These are phyloP conservation scores for Clarias gariepinus DNA, from an alignment of 2,113 vertebrate genomes.

Conservation along the genomic window DNA sequence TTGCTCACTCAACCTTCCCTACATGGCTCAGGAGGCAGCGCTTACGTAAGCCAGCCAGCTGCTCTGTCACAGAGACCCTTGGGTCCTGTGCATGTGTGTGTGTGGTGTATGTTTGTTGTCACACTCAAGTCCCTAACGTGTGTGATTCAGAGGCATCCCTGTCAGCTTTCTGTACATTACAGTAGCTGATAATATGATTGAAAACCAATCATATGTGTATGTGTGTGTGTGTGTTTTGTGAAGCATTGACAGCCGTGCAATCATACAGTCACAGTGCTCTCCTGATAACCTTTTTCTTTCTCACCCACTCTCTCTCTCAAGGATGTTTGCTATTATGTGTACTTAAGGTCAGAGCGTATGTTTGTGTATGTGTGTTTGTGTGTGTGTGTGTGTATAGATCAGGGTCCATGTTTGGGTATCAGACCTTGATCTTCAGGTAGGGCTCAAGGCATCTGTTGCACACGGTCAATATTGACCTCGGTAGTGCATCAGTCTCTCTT, in stretches of 20 bases:
- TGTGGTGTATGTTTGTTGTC: slow-evolving; percentile 15
- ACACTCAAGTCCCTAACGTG: slow-evolving; percentile 16
- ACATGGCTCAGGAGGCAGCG: slow-evolving; percentile 35
- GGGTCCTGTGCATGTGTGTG: not conserved
- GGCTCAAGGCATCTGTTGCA: slow-evolving; percentile 41
- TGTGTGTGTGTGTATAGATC: not conserved
- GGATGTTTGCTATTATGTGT: slow-evolving; percentile 30
- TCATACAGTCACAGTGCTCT: slow-evolving; percentile 6
- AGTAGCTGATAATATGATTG: slow-evolving; percentile 1
- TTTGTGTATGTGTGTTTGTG: not conserved
- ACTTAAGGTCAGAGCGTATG: slow-evolving; percentile 2
- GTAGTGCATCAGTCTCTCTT: slow-evolving; percentile 28
- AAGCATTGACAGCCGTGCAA: not conserved
- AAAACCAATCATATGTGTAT: not conserved
- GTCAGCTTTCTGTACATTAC: slow-evolving; percentile 1
- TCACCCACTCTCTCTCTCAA: slow-evolving; percentile 3
- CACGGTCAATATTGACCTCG: slow-evolving; percentile 30
- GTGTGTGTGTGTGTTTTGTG: not conserved
- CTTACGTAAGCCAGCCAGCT: slow-evolving; percentile 51
- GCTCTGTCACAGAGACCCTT: slow-evolving; percentile 34
- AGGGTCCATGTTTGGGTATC: not conserved
- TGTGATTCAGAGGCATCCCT: not conserved
- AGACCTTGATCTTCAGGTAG: slow-evolving; percentile 39
- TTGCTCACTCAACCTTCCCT: slow-evolving; percentile 38
- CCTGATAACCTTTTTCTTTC: not conserved